A percentile compares a stretch with the other conserved stretches of the same genome.
phyloP scores from a whole-genome alignment of 2,113 vertebrate species.

The Hippopotamus amphibius region DNA sequence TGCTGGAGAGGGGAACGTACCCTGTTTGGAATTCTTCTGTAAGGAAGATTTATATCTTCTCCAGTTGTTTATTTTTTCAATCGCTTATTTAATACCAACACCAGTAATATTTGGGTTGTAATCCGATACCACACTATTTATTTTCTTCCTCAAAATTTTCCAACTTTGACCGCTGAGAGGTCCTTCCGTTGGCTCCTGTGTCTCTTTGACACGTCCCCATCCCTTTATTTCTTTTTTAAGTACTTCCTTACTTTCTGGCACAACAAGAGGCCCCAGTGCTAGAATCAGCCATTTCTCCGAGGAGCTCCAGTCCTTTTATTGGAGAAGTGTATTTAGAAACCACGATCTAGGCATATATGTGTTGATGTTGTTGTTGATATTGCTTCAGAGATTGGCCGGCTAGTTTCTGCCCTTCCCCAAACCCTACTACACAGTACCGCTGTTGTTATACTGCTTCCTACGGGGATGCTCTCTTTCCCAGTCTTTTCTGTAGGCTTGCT shows the following conservation, averaged over 20 bases:
- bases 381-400: background rate
- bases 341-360: background rate
- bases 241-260: background rate
- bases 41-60: background rate
- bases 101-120: background rate
- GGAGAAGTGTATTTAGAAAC: background rate
- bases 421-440: background rate
- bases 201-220: background rate
- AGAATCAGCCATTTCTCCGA: background rate
- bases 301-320: background rate
- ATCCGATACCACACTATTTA: background rate
- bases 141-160: background rate
- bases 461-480: accelerated
- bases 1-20: background rate
- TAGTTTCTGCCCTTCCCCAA: background rate
- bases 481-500: background rate
- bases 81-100: background rate
- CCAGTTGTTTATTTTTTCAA: background rate
- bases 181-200: background rate
- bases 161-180: background rate
- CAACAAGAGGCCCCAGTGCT: background rate
- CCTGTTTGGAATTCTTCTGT: background rate
- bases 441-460: background rate
- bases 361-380: accelerated
- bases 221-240: background rate